phyloP scores from a whole-genome alignment of 2,113 vertebrate genomes.

The Halichoeres trimaculatus region DNA sequence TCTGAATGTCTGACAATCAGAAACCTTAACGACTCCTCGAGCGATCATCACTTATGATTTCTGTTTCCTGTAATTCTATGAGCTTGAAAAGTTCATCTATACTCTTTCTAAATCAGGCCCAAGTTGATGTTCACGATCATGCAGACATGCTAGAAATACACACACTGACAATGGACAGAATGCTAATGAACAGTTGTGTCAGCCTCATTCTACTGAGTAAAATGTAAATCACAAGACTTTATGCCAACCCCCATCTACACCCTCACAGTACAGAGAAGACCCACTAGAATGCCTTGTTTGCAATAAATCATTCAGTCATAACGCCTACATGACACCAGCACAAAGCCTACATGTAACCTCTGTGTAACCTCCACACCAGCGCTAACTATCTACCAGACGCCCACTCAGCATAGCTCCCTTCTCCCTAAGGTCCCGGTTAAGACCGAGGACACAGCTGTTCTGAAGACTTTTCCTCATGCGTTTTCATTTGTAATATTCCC shows the following conservation, averaged over 20 bases:
- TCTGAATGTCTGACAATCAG: constrained; percentile 40
- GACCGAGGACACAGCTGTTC: constrained; percentile 68
- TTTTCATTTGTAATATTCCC: constrained; percentile 54
- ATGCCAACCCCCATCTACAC: constrained; percentile 28
- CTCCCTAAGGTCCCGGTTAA: constrained; percentile 58
- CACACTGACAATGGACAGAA: constrained; percentile 29
- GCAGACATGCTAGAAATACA: constrained; percentile 41
- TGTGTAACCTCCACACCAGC: constrained; percentile 51
- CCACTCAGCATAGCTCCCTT: constrained; percentile 68
- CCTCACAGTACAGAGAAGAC: constrained; percentile 46
- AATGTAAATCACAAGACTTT: constrained; percentile 34
- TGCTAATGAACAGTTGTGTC: constrained; percentile 18
- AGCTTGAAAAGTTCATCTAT: constrained; percentile 49
- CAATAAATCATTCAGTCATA: constrained; percentile 63
- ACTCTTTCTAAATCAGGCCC: constrained; percentile 31
- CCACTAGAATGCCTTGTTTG: constrained; percentile 26
- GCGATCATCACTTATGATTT: constrained; percentile 48
- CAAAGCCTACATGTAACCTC: constrained; percentile 68
- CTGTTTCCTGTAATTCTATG: constrained; percentile 51
- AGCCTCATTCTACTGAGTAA: constrained; percentile 26
- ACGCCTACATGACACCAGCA: constrained; percentile 68
- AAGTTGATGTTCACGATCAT: constrained; percentile 41
- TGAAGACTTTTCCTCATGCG: constrained; percentile 73
- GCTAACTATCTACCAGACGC: constrained; percentile 63
- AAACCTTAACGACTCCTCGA: constrained; percentile 40